phyloP scores from a whole-genome alignment of 2,888 invertebrate genomes.

The Anorthoa munda region DNA sequence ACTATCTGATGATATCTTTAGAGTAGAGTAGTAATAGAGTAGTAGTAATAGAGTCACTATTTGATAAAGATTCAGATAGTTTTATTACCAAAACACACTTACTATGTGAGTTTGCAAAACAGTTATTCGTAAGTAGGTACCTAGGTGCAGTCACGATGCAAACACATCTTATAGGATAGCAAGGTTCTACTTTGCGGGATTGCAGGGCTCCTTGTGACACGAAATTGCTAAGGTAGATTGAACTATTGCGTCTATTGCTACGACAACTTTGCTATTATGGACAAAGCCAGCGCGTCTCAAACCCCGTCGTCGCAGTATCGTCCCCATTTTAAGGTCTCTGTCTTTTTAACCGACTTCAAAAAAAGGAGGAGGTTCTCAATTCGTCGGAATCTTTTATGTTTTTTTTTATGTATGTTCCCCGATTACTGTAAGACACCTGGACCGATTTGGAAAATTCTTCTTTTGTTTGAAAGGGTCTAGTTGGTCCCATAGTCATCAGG shows the following conservation, averaged over 20 bases:
- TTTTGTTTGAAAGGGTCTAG: too few species aligned
- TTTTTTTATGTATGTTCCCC: too few species aligned
- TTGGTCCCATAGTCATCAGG: too few species aligned
- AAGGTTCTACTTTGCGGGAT: neutral
- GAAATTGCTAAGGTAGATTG: neutral
- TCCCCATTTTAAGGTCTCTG: neutral
- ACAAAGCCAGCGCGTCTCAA: neutral
- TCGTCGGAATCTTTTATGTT: too few species aligned
- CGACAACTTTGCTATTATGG: too few species aligned
- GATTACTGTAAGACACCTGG: too few species aligned
- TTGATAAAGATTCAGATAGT: slow-evolving; percentile 3
- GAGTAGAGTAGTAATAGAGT: too few species aligned
- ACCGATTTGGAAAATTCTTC: too few species aligned
- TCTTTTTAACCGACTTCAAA: too few species aligned
- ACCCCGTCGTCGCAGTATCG: neutral
- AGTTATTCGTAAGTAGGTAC: neutral
- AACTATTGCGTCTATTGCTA: too few species aligned
- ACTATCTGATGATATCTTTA: too few species aligned
- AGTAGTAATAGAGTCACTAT: neutral
- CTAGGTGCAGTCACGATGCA: neutral
- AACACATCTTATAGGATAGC: neutral
- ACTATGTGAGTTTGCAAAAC: slow-evolving; percentile 2
- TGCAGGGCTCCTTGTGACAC: neutral
- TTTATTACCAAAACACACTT: slow-evolving; percentile 17
- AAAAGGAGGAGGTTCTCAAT: too few species aligned